Conservation (phyloP, 2,888 invertebrate species). For the Gasteruption jaculator region DNA sequence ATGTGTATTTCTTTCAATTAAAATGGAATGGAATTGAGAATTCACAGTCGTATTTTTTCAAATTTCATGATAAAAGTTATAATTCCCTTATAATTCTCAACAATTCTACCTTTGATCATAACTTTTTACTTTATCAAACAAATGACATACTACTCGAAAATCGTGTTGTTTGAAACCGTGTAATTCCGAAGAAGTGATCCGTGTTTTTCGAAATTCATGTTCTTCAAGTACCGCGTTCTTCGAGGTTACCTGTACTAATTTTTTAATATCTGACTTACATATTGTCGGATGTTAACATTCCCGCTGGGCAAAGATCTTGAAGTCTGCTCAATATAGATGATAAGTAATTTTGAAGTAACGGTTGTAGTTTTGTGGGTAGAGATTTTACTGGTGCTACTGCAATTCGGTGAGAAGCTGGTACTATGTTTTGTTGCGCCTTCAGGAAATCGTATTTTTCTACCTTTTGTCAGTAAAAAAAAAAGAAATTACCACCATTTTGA, state of each 20-base stretch:
- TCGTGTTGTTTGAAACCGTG: too few relatives aligned
- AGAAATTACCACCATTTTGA: background rate
- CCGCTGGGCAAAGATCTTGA: slow-evolving; percentile 56
- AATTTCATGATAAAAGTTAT: too few relatives aligned
- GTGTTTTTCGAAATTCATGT: too few relatives aligned
- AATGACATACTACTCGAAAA: too few relatives aligned
- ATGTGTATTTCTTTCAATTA: too few relatives aligned
- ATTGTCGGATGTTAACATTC: slow-evolving; percentile 43
- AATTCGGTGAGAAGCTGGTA: slow-evolving; percentile 64
- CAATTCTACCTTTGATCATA: too few relatives aligned
- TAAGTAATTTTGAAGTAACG: slow-evolving; percentile 57
- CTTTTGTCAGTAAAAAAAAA: slow-evolving; percentile 35
- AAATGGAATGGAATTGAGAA: too few relatives aligned
- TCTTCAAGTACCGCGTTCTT: background rate
- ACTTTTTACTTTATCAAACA: too few relatives aligned
- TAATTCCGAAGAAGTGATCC: too few relatives aligned
- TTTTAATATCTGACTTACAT: slow-evolving; percentile 20
- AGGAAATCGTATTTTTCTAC: slow-evolving; percentile 57
- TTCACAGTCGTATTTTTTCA: too few relatives aligned
- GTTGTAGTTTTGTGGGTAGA: slow-evolving; percentile 56
- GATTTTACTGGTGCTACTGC: slow-evolving; percentile 56
- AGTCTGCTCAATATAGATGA: slow-evolving; percentile 50
- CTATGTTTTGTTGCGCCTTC: slow-evolving; percentile 59
- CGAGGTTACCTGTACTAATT: background rate
- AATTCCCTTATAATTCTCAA: too few relatives aligned